These are phyloP conservation scores for Pocillopora grandis DNA, from an alignment of 92 coral and sea anemone species.

Conservation along the genomic window DNA sequence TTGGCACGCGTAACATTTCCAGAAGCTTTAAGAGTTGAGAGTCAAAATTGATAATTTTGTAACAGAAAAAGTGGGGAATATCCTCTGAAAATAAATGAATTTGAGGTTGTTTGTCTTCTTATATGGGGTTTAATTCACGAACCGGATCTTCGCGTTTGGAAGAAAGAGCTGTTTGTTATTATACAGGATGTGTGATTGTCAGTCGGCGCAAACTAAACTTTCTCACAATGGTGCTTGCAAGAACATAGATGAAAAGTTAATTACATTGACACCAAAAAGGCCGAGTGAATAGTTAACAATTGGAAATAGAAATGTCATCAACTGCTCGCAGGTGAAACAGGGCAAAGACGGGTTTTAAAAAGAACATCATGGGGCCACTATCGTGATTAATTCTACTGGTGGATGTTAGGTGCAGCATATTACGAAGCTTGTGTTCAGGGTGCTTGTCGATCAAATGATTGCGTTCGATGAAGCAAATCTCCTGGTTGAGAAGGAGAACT, in stretches of 20 bases:
- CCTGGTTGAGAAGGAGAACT: background rate
- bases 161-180: constrained; percentile 59
- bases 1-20: constrained; percentile 32
- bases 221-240: constrained; percentile 69
- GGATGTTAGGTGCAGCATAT: constrained; percentile 14
- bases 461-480: constrained; percentile 10
- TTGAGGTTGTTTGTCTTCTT: constrained; percentile 66
- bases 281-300: constrained; percentile 86
- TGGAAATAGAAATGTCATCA: constrained; percentile 82
- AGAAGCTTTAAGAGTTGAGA: constrained; percentile 14
- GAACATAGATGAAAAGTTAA: constrained; percentile 77
- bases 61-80: constrained; percentile 35
- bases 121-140: constrained; percentile 55
- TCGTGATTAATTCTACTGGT: constrained; percentile 39
- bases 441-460: constrained; percentile 20
- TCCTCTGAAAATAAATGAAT: constrained; percentile 52
- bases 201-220: constrained; percentile 62
- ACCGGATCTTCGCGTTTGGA: constrained; percentile 66
- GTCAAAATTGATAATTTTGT: constrained; percentile 60
- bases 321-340: constrained; percentile 76
- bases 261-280: constrained; percentile 83
- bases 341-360: constrained; percentile 60
- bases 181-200: constrained; percentile 80
- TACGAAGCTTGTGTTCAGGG: background rate
- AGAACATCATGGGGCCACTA: constrained; percentile 70